Base-by-base conservation (phyloP, 23 tunicate genomes). In the Ascidia mentula region DNA sequence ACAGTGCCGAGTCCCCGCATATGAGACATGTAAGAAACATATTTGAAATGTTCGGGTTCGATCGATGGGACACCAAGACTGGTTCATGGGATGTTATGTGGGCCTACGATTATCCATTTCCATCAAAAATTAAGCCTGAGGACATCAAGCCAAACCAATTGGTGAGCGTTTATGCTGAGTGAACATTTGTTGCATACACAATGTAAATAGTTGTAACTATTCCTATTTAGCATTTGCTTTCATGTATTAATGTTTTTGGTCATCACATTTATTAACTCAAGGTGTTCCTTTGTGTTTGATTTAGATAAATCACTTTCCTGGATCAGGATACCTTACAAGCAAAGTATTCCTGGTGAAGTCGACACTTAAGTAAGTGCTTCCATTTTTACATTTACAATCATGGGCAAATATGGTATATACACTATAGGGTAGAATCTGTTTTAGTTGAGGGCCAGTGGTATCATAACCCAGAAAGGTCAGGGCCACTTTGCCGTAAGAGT, bases 31-130 rank as follows among this genome's bases (percentile, higher is more conserved):
- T 91, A 0, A 82, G 89, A 40, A 83, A 91, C 76, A 77, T 89
- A 8, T 91, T 91, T 82, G 24, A 69, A 72, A 42, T 36, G 31
- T 39, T 77, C 37, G 97, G 97, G 28, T 91, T 70, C 73, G 90
- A 86, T 4, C 82, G 97, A 65, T 88, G 82, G 80, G 75, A 80
- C 77, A 79, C 31, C 32, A 59, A 38, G 37, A 40, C 76, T 38
- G 86, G 77, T 34, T 18, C 60, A 24, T 95, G 98, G 98, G 91
- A 89, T 81, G 92, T 95, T 36, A 59, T 95, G 95, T 95, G 98
- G 98, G 40, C 88, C 8, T 90, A 95, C 72, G 90, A 89, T 18
- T 95, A 95, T 77, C 98, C 98, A 32, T 95, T 95, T 78, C 83
- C 96, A 32, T 39, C 84, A 22, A 75, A 69, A 60, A 71, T 90